Percentiles rank a stretch among this genome's conserved stretches.
Evolutionary conservation across 1,140 invertebrate species (phyloP).

Genomic region (Drosophila triauraria): DNA sequence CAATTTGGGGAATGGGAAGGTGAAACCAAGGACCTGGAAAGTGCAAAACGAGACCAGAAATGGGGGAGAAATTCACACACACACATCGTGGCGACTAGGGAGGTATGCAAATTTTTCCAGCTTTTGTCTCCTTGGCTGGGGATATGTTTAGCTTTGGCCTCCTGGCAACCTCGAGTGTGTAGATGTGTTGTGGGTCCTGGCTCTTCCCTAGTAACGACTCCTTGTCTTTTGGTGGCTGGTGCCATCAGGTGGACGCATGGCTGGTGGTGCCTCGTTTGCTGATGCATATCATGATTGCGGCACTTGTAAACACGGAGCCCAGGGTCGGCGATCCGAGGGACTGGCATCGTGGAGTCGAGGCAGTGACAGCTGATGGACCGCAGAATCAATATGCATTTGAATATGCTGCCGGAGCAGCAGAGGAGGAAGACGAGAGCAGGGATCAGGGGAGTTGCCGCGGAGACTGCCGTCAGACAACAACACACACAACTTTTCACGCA

Average conservation of each 20-base stretch:
- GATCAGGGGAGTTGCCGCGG: neutral
- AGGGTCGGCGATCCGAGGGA: conserved; percentile 26
- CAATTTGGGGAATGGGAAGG: conserved; percentile 30
- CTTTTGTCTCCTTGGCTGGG: conserved; percentile 62
- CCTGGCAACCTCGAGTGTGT: conserved; percentile 27
- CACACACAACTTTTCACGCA: conserved; percentile 60
- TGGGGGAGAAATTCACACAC: conserved; percentile 13
- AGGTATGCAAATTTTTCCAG: conserved; percentile 68
- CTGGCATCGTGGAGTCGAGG: neutral
- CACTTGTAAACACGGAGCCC: conserved; percentile 67
- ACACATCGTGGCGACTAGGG: conserved; percentile 2
- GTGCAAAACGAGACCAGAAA: conserved; percentile 31
- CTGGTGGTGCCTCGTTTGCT: conserved; percentile 57
- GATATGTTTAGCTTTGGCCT: conserved; percentile 52
- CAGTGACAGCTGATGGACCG: conserved; percentile 55
- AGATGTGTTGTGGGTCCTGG: neutral
- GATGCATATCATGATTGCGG: conserved; percentile 73
- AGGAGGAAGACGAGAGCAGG: neutral
- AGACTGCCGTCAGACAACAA: conserved; percentile 13
- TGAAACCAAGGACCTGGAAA: conserved; percentile 37
- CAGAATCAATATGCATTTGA: conserved; percentile 83
- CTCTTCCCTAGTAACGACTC: conserved; percentile 8
- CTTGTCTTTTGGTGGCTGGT: conserved; percentile 33
- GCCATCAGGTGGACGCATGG: conserved; percentile 58
- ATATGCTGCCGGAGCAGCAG: conserved; percentile 46